Base-by-base conservation (phyloP, 2,888 invertebrate species). In the Esperia sulphurella region DNA sequence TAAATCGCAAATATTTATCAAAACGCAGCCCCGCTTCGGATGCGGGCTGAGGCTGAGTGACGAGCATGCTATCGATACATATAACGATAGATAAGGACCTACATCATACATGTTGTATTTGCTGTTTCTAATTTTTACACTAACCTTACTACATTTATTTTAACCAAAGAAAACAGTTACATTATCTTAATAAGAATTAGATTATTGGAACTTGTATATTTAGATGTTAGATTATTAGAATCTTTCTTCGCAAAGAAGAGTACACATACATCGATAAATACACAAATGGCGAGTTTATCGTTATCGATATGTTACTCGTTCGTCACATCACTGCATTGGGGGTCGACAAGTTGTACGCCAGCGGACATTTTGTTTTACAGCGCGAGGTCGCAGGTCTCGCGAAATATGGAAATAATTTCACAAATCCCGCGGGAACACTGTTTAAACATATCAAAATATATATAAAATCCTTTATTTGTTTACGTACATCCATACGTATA, bases 1-100 rank as follows among this genome's bases (percentile, higher is more conserved):
- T 83, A 85, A 86, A 87, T 85, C 63, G 83, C 77, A 74, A 79
- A 82, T 82, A 79, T 87, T 83, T 87, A 86, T 87, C 86, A 85
- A 82, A 83, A 73, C 67, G 67, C 68, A 67, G 59, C 68, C 60
- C 64, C 63, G 63, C 55, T 61, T 59, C 57, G 60, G 60, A 63
- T 70, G 63, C 59, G 63, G 65, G 70, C 62, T 53, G 59, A 65
- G 72, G 62, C 62, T 53, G 59, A 65, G 72, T 62, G 71, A 64
- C 66, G 68, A 58, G 21, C 21, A 5, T 21, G 21, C 43, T 54
- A 52, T 48, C 43, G 31, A 50, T 42, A 33, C 46, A n/a, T 2
- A 14, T 21, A n/a, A 28, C 28, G 29, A 29, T 21, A 7, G 21
- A 5, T 21, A 21, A 21, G 21, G n/a, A n/a, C n/a, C n/a, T n/a